Conservation (phyloP, 2,888 invertebrate genomes). For the Drosophila meridiana region DNA sequence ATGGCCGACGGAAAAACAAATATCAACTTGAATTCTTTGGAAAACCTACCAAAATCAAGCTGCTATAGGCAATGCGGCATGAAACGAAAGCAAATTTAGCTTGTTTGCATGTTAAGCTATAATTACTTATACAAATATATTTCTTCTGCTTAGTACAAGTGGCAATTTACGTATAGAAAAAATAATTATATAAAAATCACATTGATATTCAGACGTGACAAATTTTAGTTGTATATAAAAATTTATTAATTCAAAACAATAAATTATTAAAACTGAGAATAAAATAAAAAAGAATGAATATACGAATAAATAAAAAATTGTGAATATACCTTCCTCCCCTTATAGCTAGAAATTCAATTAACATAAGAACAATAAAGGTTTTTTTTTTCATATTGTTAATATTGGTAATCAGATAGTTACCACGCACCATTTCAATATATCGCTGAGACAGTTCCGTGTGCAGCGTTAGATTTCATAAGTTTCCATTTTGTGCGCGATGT, state of each 20-base stretch:
- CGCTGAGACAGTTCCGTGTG: constrained; percentile 8
- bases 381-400: background rate
- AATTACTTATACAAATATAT: background rate
- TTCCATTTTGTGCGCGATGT: constrained; percentile 24
- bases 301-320: no score
- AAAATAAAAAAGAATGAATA: no score
- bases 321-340: no score
- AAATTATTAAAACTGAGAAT: no score
- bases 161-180: background rate
- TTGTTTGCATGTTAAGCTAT: background rate
- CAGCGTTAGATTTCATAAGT: constrained; percentile 14
- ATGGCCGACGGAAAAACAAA: constrained; percentile 5
- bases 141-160: no score
- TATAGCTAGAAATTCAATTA: no score
- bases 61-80: background rate
- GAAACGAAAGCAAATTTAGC: background rate
- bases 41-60: background rate
- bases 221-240: background rate
- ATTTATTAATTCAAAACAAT: no score
- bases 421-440: constrained; percentile 49
- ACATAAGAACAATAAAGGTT: no score
- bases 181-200: background rate
- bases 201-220: fast-evolving
- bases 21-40: no score
- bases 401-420: background rate